These are phyloP conservation scores for Gallinago paraguaiae DNA, from an alignment of 2,113 vertebrate species.

Conservation along the genomic window DNA sequence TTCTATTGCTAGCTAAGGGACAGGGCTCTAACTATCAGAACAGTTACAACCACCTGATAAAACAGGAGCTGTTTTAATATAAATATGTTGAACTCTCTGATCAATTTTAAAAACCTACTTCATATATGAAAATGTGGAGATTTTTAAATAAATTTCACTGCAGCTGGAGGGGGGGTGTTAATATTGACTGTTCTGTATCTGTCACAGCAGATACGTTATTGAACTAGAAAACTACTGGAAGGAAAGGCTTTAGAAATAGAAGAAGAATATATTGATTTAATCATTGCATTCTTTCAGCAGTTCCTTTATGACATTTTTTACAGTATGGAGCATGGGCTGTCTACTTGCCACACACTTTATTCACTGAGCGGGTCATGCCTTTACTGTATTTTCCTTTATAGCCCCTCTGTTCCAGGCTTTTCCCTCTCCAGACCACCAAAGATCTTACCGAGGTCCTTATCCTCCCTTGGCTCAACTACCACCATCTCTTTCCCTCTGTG, in stretches of 20 bases:
- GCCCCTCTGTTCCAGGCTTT: not conserved
- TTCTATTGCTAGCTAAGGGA: not conserved
- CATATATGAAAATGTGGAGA: slow-evolving; percentile 26
- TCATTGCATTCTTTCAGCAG: slow-evolving; percentile 10
- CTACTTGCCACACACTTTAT: not conserved
- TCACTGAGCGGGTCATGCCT: not conserved
- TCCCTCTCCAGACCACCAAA: not conserved
- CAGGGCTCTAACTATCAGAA: not conserved
- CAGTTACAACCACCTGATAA: not conserved
- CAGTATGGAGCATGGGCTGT: not conserved
- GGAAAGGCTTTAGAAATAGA: slow-evolving; percentile 34
- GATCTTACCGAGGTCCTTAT: not conserved
- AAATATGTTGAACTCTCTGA: not conserved
- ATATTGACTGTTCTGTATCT: slow-evolving; percentile 36
- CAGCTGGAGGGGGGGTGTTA: not conserved
- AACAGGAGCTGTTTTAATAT: not conserved
- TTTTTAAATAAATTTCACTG: slow-evolving; percentile 34
- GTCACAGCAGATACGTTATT: slow-evolving; percentile 28
- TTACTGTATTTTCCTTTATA: slow-evolving; percentile 1
- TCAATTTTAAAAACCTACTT: slow-evolving; percentile 16
- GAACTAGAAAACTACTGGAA: slow-evolving; percentile 46
- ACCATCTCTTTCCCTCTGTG: not conserved
- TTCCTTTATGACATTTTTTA: not conserved
- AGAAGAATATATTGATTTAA: slow-evolving; percentile 45
- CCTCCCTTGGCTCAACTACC: not conserved